Base-by-base conservation (phyloP, 2,113 vertebrate species). In the Tachysurus vachellii region DNA sequence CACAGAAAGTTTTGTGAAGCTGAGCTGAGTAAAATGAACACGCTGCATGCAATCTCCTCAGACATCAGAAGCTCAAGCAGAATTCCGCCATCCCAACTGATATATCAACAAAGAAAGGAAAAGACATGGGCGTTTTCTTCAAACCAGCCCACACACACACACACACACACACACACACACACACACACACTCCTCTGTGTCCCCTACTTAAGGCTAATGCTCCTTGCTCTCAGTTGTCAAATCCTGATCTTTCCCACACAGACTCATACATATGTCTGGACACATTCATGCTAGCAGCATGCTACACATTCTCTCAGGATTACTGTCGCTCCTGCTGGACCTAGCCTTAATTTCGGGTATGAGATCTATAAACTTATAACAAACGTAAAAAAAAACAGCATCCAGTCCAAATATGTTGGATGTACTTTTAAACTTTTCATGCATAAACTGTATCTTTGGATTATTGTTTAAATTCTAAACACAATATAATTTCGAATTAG, bases 91-190 rank as follows among this genome's bases (percentile, higher is more conserved):
- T 87, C 83, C 79, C 57, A 79, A 75, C 26, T 21, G 42, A 42
- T 82, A 82, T 73, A 50, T 23, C 26, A 88, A 77, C 83, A 28
- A 80, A 23, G 44, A 61, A 21, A 88, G 88, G 23, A 87, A 87
- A 90, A 87, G 75, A 93, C 91, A 6, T 64, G 93, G 92, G 80
- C 90, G 59, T 59, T 88, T 88, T 57, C 79, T 56, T 64, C 12
- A 76, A 50, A 10, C 64, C 16, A 8, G 36, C 62, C 68, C 26
- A 75, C 28, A 36, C 75, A 85, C 54, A 77, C 54, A 85, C 47
- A 86, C 36, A 80, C 47, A 86, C 71, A 13, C 14, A 61, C 31
- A 44, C 82, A 23, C 47, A 66, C 23, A 56, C 57, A 80, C 76
- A 79, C 76, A 56, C 76, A 56, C 77, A 31, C 26, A 31, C 53